These are phyloP conservation scores for Takifugu ocellatus DNA, from an alignment of 2,797 vertebrate species.

Conservation along the genomic window DNA sequence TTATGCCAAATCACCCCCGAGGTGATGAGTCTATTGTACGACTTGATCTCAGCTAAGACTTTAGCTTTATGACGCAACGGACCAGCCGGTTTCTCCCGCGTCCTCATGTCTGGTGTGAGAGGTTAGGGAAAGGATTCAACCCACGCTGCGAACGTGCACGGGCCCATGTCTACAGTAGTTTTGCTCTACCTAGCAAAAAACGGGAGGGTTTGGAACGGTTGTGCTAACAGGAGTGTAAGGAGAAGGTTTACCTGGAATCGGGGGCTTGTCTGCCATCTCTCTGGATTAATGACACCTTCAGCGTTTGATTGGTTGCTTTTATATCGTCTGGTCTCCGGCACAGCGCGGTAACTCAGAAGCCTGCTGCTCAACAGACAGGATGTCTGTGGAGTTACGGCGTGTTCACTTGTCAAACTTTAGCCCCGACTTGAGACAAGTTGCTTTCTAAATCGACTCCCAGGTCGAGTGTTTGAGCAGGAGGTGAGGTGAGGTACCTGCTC, in stretches of 20 bases:
- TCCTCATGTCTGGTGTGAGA: slow-evolving; percentile 56
- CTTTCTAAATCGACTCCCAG: too few relatives aligned
- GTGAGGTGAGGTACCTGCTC: too few relatives aligned
- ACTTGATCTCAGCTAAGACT: slow-evolving; percentile 37
- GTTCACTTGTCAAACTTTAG: too few relatives aligned
- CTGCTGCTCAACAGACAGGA: too few relatives aligned
- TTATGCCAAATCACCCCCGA: slow-evolving; percentile 42
- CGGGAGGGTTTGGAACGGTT: slow-evolving; percentile 21
- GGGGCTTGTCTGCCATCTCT: slow-evolving; percentile 20
- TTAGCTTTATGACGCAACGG: slow-evolving; percentile 47
- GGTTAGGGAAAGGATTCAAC: slow-evolving; percentile 6
- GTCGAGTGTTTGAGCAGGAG: too few relatives aligned
- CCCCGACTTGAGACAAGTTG: too few relatives aligned
- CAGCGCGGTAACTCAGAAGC: too few relatives aligned
- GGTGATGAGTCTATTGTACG: slow-evolving; percentile 43
- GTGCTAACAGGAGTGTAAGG: slow-evolving; percentile 23
- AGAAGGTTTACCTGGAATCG: neutral
- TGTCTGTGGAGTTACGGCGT: too few relatives aligned
- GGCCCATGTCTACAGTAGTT: neutral
- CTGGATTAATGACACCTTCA: neutral
- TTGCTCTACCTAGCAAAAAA: slow-evolving; percentile 40
- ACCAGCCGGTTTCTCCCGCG: slow-evolving; percentile 16
- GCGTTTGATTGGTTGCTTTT: too few relatives aligned
- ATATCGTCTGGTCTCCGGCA: too few relatives aligned
- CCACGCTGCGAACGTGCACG: slow-evolving; percentile 1